Evolutionary conservation across 2,888 invertebrate species (phyloP), one percentile per base, ranked within the genome.

Genomic region (Nemoura dubitans): DNA sequence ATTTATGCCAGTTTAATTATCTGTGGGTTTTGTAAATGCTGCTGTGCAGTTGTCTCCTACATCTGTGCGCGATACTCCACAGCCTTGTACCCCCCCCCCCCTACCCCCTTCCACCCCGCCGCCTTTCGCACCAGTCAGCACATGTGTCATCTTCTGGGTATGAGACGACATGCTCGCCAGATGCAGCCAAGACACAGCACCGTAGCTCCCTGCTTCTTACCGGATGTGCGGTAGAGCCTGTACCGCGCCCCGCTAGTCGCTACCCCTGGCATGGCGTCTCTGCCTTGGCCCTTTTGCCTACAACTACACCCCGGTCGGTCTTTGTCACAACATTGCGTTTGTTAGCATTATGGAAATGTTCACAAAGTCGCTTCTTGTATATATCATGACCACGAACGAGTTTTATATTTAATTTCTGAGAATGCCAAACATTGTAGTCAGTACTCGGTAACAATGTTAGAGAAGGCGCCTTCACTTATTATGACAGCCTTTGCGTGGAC

Each of bases 1-100:
- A 59, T 59, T 59, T 59, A 59, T 59, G 59, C 59, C 21, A 59
- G 59, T 59, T 59, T 59, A 59, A 59, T 59, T 59, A 59, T 59
- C 59, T 59, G 59, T 59, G 59, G 59, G 59, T 59, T 59, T 59
- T 21, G 59, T 59, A 21, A 59, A 59, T 59, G 59, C 59, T 59
- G 10, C 59, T 59, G 59, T 59, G 59, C 59, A 59, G 59, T 59
- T 59, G 59, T 59, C 59, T 59, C 21, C 59, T 59, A 59, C 59
- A 59, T 59, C 59, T 59, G 59, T 59, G 59, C 10, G 59, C 10
- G 14, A 2, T 59, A 10, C 10, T 36, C 36, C 10, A 3, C 36
- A 6, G 59, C 59, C 59, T 59, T 21, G 10, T 59, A 1, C 21
- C 59, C 59, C 59, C 2, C 59, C 10, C 36, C 59, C 59, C 21